Conservation (phyloP, 1,140 invertebrate species). For the Lordiphosa mommai region DNA sequence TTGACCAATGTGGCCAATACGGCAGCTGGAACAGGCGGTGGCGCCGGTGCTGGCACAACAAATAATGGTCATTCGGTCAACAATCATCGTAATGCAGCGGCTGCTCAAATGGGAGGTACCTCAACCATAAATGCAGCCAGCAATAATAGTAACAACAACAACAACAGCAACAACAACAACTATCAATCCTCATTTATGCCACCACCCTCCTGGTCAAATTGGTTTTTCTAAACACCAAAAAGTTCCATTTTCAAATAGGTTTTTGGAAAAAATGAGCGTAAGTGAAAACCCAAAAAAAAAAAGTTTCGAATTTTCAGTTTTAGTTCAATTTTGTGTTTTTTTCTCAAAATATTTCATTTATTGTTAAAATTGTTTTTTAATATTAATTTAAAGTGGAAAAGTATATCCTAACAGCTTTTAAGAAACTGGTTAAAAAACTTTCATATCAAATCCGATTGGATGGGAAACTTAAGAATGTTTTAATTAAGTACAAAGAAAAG, state of each 20-base stretch:
- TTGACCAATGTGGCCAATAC: conserved; percentile 72
- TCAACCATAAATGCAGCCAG: conserved; percentile 12
- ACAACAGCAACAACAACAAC: conserved; percentile 30
- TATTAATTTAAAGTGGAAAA: too few relatives aligned
- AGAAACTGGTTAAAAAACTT: too few relatives aligned
- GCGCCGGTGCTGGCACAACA: not conserved
- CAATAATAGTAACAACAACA: conserved; percentile 27
- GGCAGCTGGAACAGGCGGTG: conserved; percentile 8
- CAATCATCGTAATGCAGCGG: conserved; percentile 9
- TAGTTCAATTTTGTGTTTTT: too few relatives aligned
- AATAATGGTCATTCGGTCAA: conserved; percentile 10
- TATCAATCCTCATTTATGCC: conserved; percentile 42
- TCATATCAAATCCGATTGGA: too few relatives aligned
- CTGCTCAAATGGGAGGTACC: conserved; percentile 10
- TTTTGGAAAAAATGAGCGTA: not conserved
- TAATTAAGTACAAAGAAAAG: too few relatives aligned
- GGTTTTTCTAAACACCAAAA: conserved; percentile 55
- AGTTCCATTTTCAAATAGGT: not conserved
- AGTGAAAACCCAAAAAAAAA: too few relatives aligned
- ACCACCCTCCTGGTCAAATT: conserved; percentile 68
- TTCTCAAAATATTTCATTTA: too few relatives aligned
- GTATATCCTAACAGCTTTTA: too few relatives aligned
- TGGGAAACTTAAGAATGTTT: too few relatives aligned
- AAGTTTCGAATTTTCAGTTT: not conserved
- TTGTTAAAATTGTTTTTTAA: too few relatives aligned